Evolutionary conservation across 2,797 vertebrate species (phyloP), one percentile per base, ranked within the genome.

Genomic region (Pseudochromis fuscus): DNA sequence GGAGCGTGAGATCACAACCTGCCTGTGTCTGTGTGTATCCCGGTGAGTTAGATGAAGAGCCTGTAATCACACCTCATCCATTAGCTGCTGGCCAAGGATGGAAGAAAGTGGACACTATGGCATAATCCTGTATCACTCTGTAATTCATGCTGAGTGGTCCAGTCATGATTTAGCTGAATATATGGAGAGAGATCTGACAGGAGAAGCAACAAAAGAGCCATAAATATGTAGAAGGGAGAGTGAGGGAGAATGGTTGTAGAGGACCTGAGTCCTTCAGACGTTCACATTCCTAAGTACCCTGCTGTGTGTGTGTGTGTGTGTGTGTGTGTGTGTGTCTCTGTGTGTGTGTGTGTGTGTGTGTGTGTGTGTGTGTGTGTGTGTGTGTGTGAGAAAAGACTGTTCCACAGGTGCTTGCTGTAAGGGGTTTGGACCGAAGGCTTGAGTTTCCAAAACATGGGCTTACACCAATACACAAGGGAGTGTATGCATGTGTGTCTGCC

Each of bases 361-460:
- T 67, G 65, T 72, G 38, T 64, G 58, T 63, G 62, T 55, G 59
- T 56, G 31, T 60, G 57, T 55, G 52, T 72, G 67, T 67, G 45
- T 55, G 62, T 72, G 55, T 59, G 70, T 50, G 44, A 56, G 59
- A 74, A 79, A 74, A 75, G 70, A 86, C 65, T 31, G 61, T 51
- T 86, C 81, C 86, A 83, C 92, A 93, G 92, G 90, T 92, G 91
- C 73, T 87, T 84, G 81, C 79, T 75, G 79, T 79, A 82, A 83
- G 81, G 81, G 85, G 67, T 70, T 85, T 79, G 84, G 83, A 89
- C 82, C 60, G 38, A 25, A 79, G 80, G 79, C 67, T 91, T 85
- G 64, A 87, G 82, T 92, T 93, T 92, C 90, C 87, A 92, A 92
- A 93, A 93, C 87, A 93, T 8, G 2, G 61, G 72, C 75, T 88